These are phyloP conservation scores for Scomber japonicus DNA, from an alignment of 2,113 vertebrate genomes.

Conservation along the genomic window DNA sequence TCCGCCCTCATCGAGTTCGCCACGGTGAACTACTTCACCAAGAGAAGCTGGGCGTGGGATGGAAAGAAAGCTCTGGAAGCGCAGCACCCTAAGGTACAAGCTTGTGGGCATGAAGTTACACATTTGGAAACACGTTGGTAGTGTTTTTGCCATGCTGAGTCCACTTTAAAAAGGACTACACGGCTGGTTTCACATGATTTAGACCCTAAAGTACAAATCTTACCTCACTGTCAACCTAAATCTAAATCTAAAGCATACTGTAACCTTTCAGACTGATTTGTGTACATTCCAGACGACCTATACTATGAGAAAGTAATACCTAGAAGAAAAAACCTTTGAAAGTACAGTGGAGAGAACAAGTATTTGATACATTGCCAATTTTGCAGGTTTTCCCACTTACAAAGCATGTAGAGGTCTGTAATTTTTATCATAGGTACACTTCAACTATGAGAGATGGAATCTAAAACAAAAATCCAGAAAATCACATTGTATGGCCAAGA, in stretches of 20 bases:
- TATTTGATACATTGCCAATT: too few species aligned
- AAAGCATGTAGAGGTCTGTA: too few species aligned
- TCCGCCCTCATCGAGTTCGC: slow-evolving; percentile 98
- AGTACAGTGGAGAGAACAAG: too few species aligned
- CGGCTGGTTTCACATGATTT: background rate
- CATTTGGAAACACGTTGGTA: background rate
- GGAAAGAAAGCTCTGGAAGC: slow-evolving; percentile 96
- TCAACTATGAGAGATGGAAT: too few species aligned
- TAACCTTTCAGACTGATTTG: background rate
- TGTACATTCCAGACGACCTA: background rate
- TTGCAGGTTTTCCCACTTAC: too few species aligned
- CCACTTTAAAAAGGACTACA: background rate
- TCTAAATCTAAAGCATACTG: background rate
- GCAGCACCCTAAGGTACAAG: slow-evolving; percentile 92
- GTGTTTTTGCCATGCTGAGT: background rate
- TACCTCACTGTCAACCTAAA: background rate
- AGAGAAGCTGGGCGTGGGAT: slow-evolving; percentile 99
- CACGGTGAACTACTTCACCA: slow-evolving; percentile 98
- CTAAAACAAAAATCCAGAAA: too few species aligned
- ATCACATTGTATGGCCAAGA: too few species aligned
- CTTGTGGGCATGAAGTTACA: background rate
- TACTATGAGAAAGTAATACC: too few species aligned
- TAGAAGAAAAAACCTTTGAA: too few species aligned
- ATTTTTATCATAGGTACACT: too few species aligned
- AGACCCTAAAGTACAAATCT: background rate